Base-by-base conservation (phyloP, 2,888 invertebrate genomes). In the Tuberolachnus salignus region DNA sequence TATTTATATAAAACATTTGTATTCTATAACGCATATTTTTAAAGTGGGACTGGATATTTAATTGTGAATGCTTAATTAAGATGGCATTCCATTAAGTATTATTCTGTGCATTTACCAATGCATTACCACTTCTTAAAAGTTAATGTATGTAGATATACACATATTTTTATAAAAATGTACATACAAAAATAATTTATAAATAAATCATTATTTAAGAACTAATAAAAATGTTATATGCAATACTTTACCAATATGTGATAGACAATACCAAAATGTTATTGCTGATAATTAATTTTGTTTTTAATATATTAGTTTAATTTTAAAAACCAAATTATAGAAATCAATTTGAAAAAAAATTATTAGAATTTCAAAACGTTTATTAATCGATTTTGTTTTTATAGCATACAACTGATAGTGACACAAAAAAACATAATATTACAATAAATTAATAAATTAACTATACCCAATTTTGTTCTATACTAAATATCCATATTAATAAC, bases 341-440 rank as follows among this genome's bases (percentile, higher is more conserved):
- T 11, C 57, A 57, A 57, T 57, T 23, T 16, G 59, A 16, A 13
- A 57, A 21, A n/a, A 66, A 46, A 13, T 9, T n/a, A n/a, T 11
- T 57, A 57, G 46, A 59, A 19, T 71, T 57, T n/a, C n/a, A 71
- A 71, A 44, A 42, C 16, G 26, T 63, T 42, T 73, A 73, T 42
- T 63, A 23, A 63, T 21, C 8, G 0, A 64, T 42, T 59, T n/a
- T 59, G 59, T 59, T 59, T 57, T 71, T 44, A 19, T 21, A 26
- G 13, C 8, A 53, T 53, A 64, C 51, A 74, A 53, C 0, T 21
- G 14, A 19, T 26, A 19, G 0, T 42, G n/a, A 53, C 51, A 73
- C 13, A 23, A 51, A 44, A 63, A 42, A 51, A 53, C 23, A 1
- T 63, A 49, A 42, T 64, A 10, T 44, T 70, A 74, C 53, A 64